These are phyloP conservation scores for Tachysurus fulvidraco DNA, from an alignment of 2,113 vertebrate genomes.

Conservation along the genomic window DNA sequence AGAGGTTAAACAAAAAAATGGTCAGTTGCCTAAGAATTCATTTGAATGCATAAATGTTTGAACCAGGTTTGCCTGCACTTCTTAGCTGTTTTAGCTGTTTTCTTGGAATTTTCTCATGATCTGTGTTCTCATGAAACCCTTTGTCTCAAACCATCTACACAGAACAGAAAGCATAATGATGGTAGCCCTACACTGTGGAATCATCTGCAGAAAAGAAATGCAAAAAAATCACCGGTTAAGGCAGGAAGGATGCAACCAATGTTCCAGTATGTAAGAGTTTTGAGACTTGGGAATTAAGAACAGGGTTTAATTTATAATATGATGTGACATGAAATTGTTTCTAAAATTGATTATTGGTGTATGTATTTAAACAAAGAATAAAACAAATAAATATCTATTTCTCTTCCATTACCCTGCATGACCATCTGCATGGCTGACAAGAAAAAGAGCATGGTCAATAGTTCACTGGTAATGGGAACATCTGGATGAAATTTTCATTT, in stretches of 20 bases:
- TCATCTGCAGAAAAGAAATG: too few species aligned
- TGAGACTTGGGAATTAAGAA: too few species aligned
- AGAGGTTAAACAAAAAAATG: background rate
- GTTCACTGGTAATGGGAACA: slow-evolving; percentile 48
- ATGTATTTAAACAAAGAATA: background rate
- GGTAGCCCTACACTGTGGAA: too few species aligned
- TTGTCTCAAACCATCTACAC: background rate
- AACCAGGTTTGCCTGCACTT: background rate
- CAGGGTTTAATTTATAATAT: too few species aligned
- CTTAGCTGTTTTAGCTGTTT: background rate
- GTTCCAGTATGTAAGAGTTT: too few species aligned
- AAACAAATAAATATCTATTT: background rate
- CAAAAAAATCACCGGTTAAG: too few species aligned
- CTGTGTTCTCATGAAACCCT: background rate
- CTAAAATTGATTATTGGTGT: background rate
- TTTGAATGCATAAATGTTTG: background rate
- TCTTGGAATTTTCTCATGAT: background rate
- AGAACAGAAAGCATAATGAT: too few species aligned
- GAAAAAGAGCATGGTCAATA: slow-evolving; percentile 28
- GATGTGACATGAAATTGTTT: too few species aligned
- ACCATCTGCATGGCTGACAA: background rate
- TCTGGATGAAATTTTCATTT: slow-evolving; percentile 53
- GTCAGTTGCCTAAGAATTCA: background rate
- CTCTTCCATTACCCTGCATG: background rate
- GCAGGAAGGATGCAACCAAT: too few species aligned